Evolutionary conservation across 2,797 vertebrate genomes (phyloP), one percentile per base, ranked within the genome.

Genomic region (Hirundo rustica): DNA sequence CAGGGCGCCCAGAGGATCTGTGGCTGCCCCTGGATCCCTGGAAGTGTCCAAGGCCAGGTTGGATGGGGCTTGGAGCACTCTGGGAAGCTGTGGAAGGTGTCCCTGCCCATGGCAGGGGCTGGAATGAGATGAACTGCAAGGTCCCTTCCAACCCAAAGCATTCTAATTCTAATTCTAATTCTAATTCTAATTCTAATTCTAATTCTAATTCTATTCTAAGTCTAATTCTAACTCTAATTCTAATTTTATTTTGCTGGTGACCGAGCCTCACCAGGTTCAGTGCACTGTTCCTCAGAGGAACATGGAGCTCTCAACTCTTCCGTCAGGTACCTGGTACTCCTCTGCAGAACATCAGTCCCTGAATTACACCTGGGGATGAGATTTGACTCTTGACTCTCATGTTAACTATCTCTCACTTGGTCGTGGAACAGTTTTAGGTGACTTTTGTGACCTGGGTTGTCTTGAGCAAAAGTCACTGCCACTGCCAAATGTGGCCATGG

Each of bases 41-140:
- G n/a, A 0, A 64, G 3, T 30, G 29, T 1, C 38, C 71, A 22
- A 51, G 36, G 4, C 27, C 23, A 51, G 50, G 11, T 0, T 44
- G 42, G 48, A 55, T 0, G 0, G 32, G 6, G 22, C 11, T 57
- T n/a, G 23, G 50, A 64, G 16, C 23, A 70, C 0, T 17, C 29
- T 70, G 64, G 19, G 16, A 34, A 0, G 38, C 11, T 1, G 12
- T 48, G 22, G 32, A 3, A 89, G 4, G 3, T 21, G 32, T 38
- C 38, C 38, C 11, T 38, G 38, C 38, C 38, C 38, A 38, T 22
- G 57, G 50, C 8, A 70, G 1, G 19, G 13, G 2, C 1, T 34
- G 32, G 36, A 44, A 70, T 6, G 8, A n/a, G 23, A n/a, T 22
- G 32, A 70, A 13, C 10, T 21, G 29, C 2, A 45, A 57, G 14